Percentiles rank a stretch among this genome's conserved stretches.
Evolutionary conservation across 2,113 vertebrate species (phyloP).

Genomic region (Zosterops hypoxanthus): DNA sequence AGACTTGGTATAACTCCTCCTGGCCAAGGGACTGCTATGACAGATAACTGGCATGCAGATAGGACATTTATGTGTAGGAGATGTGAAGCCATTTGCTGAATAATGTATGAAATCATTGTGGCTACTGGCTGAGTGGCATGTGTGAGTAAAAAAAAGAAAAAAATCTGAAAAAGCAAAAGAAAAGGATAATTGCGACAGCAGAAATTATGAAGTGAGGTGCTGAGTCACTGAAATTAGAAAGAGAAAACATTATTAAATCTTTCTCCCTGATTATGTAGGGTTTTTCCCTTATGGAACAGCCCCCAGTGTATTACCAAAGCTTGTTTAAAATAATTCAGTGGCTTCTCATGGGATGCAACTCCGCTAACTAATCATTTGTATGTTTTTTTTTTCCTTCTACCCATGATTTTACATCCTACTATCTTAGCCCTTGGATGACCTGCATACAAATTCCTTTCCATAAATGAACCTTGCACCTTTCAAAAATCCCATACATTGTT

Average conservation of each 20-base stretch:
- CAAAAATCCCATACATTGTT: background rate
- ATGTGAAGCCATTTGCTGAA: constrained; percentile 49
- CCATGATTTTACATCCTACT: background rate
- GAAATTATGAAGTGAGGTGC: background rate
- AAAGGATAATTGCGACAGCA: background rate
- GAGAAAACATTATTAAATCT: background rate
- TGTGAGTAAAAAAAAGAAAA: background rate
- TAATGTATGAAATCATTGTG: background rate
- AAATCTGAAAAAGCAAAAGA: background rate
- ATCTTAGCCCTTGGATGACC: background rate
- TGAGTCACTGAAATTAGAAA: background rate
- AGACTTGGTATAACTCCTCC: background rate
- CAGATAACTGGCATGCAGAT: background rate
- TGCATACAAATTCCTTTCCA: constrained; percentile 20
- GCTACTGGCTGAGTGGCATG: background rate
- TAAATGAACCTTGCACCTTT: constrained; percentile 5
- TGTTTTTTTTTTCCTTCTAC: background rate
- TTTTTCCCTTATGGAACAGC: background rate
- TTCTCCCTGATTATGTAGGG: background rate
- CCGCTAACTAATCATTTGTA: background rate
- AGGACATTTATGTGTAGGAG: background rate
- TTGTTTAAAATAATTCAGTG: constrained; percentile 12
- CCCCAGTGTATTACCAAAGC: background rate
- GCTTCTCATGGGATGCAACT: background rate
- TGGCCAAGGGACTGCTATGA: background rate